phyloP scores from a whole-genome alignment of 2,888 invertebrate species.

The Tetheella fluctuosa region DNA sequence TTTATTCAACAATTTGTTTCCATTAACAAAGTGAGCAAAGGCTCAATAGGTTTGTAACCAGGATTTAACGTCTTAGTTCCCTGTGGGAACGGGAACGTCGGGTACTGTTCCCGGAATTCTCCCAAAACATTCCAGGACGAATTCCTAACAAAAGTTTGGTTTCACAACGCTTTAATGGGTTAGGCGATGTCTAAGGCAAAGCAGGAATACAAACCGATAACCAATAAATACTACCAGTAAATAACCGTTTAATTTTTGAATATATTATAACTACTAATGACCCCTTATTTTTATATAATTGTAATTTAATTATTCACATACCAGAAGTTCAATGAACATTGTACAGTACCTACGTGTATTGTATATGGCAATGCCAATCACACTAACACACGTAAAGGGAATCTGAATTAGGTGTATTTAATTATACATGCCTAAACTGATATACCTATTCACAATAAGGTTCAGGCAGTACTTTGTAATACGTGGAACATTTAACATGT shows the following conservation, averaged over 20 bases:
- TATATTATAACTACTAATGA: slow-evolving; percentile 15
- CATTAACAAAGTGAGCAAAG: slow-evolving; percentile 67
- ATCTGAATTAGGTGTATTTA: neutral
- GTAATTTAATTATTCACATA: slow-evolving; percentile 37
- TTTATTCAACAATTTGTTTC: slow-evolving; percentile 67
- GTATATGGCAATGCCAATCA: slow-evolving; percentile 8
- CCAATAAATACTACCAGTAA: neutral
- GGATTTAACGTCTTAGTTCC: slow-evolving; percentile 78
- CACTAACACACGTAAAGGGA: neutral
- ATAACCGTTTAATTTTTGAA: slow-evolving; percentile 1
- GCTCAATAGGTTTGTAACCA: slow-evolving; percentile 71
- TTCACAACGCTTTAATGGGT: slow-evolving; percentile 46
- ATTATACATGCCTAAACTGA: neutral
- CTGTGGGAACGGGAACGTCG: slow-evolving; percentile 51
- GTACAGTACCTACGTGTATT: slow-evolving; percentile 10
- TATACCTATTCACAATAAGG: too few species aligned
- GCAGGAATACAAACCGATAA: neutral
- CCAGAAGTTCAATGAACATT: slow-evolving; percentile 35
- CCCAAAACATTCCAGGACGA: slow-evolving; percentile 72
- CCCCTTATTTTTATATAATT: slow-evolving; percentile 23
- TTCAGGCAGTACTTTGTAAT: too few species aligned
- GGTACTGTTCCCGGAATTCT: slow-evolving; percentile 65
- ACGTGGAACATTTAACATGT: too few species aligned
- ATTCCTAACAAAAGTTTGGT: slow-evolving; percentile 71
- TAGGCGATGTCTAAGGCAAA: slow-evolving; percentile 38